Evolutionary conservation across 2,113 vertebrate species (phyloP), one percentile per base, ranked within the genome.

Genomic region (Spea multiplicata): DNA sequence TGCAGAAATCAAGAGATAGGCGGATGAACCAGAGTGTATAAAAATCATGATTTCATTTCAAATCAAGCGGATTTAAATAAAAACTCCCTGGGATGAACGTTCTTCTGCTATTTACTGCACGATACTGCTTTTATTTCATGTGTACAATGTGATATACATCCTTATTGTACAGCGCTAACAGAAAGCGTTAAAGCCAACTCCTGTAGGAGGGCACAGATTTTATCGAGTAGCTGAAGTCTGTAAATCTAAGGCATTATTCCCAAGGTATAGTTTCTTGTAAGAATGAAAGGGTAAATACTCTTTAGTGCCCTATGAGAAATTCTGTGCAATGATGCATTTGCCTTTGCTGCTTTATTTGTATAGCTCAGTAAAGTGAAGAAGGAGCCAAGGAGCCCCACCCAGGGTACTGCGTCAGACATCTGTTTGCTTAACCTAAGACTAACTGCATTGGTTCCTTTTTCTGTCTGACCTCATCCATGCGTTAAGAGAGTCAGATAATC

Each of bases 351-450:
- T 62, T 49, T 64, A 74, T 65, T 65, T 74, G 73, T 47, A 30
- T 64, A 74, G 46, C 45, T 74, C 57, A 48, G 45, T 48, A 17
- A 17, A 62, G 72, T 49, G 45, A 64, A 57, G 71, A 14, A 14
- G 3, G 14, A 17, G 57, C 57, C 59, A 64, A 49, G 16, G n/a
- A 48, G 59, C 46, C 59, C 8, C 72, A 64, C 72, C 72, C 46
- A 17, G 14, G 7, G 2, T 74, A 12, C 72, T 74, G 59, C 59
- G 72, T 74, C 72, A 74, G 8, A 64, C 14, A 46, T 0, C 72
- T 74, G 71, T 73, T 59, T 73, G 72, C 30, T 14, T 74, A 49
- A 64, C 72, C n/a, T 64, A n/a, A 46, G 47, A 46, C 45, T 73
- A 59, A 61, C 59, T 45, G n/a, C 17, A 30, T 74, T 64, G 9